These are phyloP conservation scores for Solenopsis fugax DNA, from an alignment of 1,140 invertebrate species.

Conservation along the genomic window DNA sequence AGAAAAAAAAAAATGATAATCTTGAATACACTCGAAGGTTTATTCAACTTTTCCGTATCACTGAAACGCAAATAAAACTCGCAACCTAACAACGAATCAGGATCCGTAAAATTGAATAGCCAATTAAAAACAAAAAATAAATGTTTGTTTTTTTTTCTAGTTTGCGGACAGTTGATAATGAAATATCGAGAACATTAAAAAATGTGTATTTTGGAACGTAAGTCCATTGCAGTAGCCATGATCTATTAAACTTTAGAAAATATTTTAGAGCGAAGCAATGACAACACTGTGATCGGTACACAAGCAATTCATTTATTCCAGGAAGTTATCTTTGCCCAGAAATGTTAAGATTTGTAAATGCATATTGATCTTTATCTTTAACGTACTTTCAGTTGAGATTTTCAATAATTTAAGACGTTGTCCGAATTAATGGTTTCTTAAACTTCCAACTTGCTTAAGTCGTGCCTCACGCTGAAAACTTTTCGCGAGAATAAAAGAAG, in stretches of 20 bases:
- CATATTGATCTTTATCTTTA: not conserved
- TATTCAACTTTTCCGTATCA: constrained; percentile 1
- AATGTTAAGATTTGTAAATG: constrained; percentile 4
- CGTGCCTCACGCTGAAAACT: not conserved
- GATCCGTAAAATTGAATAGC: not conserved
- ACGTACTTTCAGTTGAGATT: not conserved
- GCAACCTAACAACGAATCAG: not conserved
- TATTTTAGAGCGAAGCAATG: not conserved
- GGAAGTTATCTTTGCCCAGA: not conserved
- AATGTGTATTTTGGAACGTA: not conserved
- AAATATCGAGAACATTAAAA: not conserved
- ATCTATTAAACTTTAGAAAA: not conserved
- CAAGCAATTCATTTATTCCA: constrained; percentile 7
- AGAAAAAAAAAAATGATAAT: not conserved
- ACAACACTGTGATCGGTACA: too few species aligned
- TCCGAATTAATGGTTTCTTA: not conserved
- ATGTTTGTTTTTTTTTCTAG: not conserved
- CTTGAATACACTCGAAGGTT: not conserved
- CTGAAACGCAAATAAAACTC: not conserved
- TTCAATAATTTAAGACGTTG: not conserved
- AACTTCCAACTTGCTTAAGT: constrained; percentile 3
- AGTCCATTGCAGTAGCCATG: not conserved
- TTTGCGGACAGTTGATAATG: not conserved
- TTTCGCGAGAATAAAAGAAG: not conserved
- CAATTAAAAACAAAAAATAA: constrained; percentile 40